Percentiles rank a stretch among this genome's conserved stretches.
These are phyloP conservation scores for Antheraea pernyi DNA, from an alignment of 1,140 invertebrate species.

Conservation along the genomic window DNA sequence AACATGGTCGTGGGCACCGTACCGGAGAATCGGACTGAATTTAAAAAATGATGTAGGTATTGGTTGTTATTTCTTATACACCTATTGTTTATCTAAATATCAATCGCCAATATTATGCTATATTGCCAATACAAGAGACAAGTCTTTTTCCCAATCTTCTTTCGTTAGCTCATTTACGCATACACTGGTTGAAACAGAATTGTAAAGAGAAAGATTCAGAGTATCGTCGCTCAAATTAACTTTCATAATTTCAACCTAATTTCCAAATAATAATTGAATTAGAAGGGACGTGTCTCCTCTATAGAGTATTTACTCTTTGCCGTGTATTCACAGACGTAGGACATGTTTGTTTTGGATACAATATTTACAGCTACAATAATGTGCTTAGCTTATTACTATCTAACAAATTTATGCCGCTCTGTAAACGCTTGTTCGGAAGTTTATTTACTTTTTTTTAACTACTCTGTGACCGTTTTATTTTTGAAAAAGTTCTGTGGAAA, in stretches of 20 bases:
- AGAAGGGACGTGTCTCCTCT: neutral
- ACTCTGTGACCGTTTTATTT: constrained; percentile 31
- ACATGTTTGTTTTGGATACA: constrained; percentile 62
- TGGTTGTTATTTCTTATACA: too few species aligned
- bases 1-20: too few species aligned
- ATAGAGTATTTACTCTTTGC: neutral
- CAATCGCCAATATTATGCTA: too few species aligned
- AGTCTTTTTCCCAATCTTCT: too few species aligned
- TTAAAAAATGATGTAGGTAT: too few species aligned
- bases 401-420: constrained; percentile 44
- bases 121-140: too few species aligned
- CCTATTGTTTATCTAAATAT: too few species aligned
- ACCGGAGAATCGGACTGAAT: too few species aligned
- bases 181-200: too few species aligned
- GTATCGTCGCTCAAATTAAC: too few species aligned
- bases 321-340: neutral
- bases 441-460: constrained; percentile 49
- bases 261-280: neutral
- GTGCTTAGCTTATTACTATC: constrained; percentile 58
- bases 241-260: neutral
- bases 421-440: constrained; percentile 19
- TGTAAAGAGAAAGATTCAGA: too few species aligned
- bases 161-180: too few species aligned
- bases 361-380: constrained; percentile 67
- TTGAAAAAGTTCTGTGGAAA: neutral